A percentile compares a stretch with the other conserved stretches of the same genome.
Conservation (phyloP, 2,113 vertebrate species). For the Chrysemys picta region DNA sequence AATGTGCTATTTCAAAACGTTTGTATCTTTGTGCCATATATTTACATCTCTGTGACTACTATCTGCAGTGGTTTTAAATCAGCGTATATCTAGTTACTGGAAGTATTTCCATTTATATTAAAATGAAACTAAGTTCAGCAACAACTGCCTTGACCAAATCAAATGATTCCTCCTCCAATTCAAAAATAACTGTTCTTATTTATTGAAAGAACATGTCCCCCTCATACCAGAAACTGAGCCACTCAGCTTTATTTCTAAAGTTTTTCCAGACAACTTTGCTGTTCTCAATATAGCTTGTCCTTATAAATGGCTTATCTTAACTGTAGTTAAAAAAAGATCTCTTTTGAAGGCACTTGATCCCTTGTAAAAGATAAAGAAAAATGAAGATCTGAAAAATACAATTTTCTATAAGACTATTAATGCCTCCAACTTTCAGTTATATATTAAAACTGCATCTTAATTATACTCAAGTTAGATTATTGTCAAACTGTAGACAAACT, state of each 20-base stretch:
- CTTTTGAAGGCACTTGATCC: neutral
- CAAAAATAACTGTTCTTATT: conserved; percentile 50
- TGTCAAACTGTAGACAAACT: accelerated
- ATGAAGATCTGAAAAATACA: neutral
- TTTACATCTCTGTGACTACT: conserved; percentile 50
- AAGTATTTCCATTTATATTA: conserved; percentile 61
- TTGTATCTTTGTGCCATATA: neutral
- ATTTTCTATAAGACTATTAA: neutral
- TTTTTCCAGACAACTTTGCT: conserved; percentile 33
- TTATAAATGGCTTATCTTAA: neutral
- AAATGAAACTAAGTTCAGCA: conserved; percentile 66
- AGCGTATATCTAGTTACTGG: conserved; percentile 39
- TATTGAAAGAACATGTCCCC: conserved; percentile 12
- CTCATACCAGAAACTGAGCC: conserved; percentile 20
- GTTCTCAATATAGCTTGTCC: neutral
- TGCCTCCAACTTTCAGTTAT: neutral
- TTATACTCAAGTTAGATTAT: neutral
- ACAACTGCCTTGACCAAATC: conserved; percentile 50
- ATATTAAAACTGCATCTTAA: neutral
- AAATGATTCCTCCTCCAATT: conserved; percentile 33
- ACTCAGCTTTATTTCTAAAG: conserved; percentile 52
- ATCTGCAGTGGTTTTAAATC: conserved; percentile 34
- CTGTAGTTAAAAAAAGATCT: neutral
- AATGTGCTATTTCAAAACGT: neutral
- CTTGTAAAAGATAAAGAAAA: conserved; percentile 13